Conservation (phyloP, 1,140 invertebrate species). For the Drosophila subpulchrella region DNA sequence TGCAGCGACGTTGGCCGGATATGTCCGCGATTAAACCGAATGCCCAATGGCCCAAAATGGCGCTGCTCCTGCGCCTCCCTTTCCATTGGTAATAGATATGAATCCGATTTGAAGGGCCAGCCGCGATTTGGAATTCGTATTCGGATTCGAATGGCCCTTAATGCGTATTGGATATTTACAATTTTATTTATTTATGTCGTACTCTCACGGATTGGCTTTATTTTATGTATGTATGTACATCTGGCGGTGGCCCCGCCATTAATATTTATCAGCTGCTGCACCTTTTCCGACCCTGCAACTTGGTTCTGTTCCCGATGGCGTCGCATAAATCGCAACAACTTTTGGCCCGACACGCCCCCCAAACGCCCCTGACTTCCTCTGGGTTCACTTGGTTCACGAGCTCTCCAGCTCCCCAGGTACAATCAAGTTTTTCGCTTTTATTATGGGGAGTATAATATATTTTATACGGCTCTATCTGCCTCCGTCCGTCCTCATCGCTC, state of each 20-base stretch:
- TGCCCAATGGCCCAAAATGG: slow-evolving; percentile 55
- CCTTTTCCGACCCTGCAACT: slow-evolving; percentile 27
- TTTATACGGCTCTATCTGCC: slow-evolving; percentile 51
- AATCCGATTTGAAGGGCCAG: slow-evolving; percentile 27
- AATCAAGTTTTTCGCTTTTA: slow-evolving; percentile 76
- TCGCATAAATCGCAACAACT: slow-evolving; percentile 64
- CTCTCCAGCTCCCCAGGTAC: slow-evolving; percentile 42
- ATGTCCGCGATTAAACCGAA: slow-evolving; percentile 71
- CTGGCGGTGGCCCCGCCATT: slow-evolving; percentile 31
- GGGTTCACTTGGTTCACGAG: slow-evolving; percentile 49
- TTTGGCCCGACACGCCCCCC: slow-evolving; percentile 14
- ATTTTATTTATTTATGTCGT: slow-evolving; percentile 43
- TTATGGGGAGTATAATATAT: slow-evolving; percentile 71
- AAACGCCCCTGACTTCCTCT: slow-evolving; percentile 24
- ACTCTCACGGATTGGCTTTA: slow-evolving; percentile 24
- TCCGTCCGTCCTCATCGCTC: slow-evolving; percentile 13
- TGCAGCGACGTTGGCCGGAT: slow-evolving; percentile 66
- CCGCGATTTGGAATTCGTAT: slow-evolving; percentile 24
- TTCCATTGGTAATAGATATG: slow-evolving; percentile 25
- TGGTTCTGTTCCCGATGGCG: slow-evolving; percentile 31
- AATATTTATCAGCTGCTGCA: slow-evolving; percentile 58
- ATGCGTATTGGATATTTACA: slow-evolving; percentile 46
- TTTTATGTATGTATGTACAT: slow-evolving; percentile 13
- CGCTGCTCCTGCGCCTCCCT: background rate
- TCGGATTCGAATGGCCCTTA: slow-evolving; percentile 18